phyloP scores from a whole-genome alignment of 2,113 vertebrate species.

The Corvus hawaiiensis region DNA sequence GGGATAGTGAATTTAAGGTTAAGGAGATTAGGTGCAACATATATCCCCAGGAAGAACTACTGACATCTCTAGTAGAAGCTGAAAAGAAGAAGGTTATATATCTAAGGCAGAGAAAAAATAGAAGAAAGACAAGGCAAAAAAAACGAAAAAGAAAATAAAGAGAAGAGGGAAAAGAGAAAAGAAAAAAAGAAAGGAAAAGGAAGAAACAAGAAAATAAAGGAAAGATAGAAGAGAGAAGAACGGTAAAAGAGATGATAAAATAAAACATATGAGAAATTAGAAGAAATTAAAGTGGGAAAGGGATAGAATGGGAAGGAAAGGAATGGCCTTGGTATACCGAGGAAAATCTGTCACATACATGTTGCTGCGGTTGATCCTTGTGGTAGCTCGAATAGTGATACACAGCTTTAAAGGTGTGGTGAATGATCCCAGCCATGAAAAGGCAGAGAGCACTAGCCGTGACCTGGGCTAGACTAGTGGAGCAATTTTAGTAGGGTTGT shows the following conservation, averaged over 20 bases:
- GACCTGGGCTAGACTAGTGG: background rate
- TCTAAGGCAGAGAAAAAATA: background rate
- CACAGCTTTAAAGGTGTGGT: background rate
- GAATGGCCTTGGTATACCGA: background rate
- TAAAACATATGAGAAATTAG: background rate
- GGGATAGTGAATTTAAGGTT: constrained; percentile 4
- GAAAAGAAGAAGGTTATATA: background rate
- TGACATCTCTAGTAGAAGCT: background rate
- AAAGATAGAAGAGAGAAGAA: background rate
- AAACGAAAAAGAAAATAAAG: background rate
- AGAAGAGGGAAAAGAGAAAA: background rate
- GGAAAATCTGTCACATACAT: background rate
- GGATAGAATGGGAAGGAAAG: background rate
- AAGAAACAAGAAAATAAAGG: background rate
- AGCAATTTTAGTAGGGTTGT: background rate
- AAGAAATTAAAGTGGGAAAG: too few relatives aligned
- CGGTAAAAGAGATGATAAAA: too few relatives aligned
- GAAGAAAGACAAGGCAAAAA: background rate
- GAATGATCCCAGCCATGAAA: background rate
- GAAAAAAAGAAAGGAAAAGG: background rate
- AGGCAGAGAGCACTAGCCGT: background rate
- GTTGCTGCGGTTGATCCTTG: background rate
- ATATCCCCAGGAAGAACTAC: background rate
- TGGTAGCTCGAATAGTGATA: background rate
- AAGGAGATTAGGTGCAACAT: constrained; percentile 15